Evolutionary conservation across 2,113 vertebrate species (phyloP).

Genomic region (Paratilapia polleni): DNA sequence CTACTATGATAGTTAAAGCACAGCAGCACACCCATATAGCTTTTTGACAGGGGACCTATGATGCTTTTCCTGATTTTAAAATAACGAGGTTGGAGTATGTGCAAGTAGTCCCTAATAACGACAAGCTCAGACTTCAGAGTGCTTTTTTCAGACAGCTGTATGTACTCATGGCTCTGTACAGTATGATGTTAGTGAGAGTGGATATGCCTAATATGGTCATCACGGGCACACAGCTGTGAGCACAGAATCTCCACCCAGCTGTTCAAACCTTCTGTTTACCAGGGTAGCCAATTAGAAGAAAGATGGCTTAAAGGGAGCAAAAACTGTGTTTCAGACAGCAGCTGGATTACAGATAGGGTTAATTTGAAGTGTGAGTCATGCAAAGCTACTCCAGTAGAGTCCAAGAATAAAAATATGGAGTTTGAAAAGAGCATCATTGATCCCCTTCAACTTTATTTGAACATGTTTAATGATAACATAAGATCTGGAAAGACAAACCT

Average conservation of each 20-base stretch:
- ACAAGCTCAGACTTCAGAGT: background rate
- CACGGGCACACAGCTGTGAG: background rate
- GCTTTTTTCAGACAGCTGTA: background rate
- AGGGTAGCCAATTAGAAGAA: background rate
- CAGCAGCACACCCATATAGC: background rate
- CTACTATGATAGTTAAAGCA: too few species aligned
- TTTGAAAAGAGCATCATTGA: background rate
- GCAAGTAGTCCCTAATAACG: background rate
- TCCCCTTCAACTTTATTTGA: background rate
- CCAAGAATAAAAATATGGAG: background rate
- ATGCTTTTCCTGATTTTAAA: background rate
- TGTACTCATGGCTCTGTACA: background rate
- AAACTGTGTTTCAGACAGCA: background rate
- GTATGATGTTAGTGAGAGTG: background rate
- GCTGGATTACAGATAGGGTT: background rate
- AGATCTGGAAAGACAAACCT: background rate
- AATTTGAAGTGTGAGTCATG: too few species aligned
- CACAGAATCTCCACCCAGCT: background rate
- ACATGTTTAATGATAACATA: background rate
- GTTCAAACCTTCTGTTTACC: background rate
- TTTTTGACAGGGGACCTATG: accelerated
- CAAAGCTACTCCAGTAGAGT: too few species aligned
- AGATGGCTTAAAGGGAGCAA: background rate
- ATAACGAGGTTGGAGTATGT: background rate
- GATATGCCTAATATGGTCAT: background rate